These are phyloP conservation scores for Labrus mixtus DNA, from an alignment of 2,113 vertebrate species.

Conservation along the genomic window DNA sequence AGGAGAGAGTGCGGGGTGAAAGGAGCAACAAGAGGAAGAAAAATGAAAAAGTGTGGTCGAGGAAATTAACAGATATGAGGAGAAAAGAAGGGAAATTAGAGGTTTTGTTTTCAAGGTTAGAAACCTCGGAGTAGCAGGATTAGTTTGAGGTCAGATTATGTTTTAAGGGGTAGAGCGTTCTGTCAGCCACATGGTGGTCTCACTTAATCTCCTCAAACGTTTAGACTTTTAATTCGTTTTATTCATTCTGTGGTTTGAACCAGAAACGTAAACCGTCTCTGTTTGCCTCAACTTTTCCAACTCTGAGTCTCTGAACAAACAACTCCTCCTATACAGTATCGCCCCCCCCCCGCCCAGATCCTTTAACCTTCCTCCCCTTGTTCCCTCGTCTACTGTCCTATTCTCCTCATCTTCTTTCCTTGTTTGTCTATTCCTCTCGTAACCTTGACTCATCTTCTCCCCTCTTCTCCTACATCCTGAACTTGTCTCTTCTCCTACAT, in stretches of 20 bases:
- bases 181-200: constrained; percentile 54
- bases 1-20: constrained; percentile 3
- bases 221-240: constrained; percentile 58
- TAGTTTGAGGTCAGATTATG: constrained; percentile 27
- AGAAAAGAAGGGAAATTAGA: not conserved
- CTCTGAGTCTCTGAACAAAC: constrained; percentile 20
- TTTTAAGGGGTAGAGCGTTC: constrained; percentile 29
- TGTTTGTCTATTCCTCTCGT: too few species aligned
- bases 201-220: constrained; percentile 55
- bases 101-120: constrained; percentile 28
- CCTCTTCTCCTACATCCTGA: fast-evolving
- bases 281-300: constrained; percentile 40
- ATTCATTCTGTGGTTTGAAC: constrained; percentile 48
- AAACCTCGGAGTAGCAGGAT: constrained; percentile 29
- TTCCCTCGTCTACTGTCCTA: not conserved
- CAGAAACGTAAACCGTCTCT: constrained; percentile 12
- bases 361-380: not conserved
- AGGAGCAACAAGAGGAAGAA: constrained; percentile 2
- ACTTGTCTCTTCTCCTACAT: not conserved
- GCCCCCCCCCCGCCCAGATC: not conserved
- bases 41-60: constrained; percentile 30
- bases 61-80: constrained; percentile 24
- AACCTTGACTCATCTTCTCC: too few species aligned
- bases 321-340: not conserved
- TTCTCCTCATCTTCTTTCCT: not conserved